Conservation (phyloP, 2,113 vertebrate genomes). For the Crotalus tigris region DNA sequence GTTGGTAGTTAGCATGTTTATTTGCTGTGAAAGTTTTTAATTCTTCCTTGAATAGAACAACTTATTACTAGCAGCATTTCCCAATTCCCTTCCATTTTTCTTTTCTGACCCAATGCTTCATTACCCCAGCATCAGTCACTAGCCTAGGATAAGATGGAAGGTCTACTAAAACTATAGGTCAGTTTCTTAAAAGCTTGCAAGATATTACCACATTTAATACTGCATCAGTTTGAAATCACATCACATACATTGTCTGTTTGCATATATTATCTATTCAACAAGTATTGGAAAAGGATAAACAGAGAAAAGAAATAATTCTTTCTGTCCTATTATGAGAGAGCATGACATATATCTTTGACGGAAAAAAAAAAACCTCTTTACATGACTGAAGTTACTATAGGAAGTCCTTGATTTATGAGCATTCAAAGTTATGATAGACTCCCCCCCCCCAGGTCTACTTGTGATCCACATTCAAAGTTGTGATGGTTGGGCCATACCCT, state of each 20-base stretch:
- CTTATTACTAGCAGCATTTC: not conserved
- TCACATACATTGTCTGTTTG: not conserved
- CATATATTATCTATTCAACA: not conserved
- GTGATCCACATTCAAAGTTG: no score
- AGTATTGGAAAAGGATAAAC: not conserved
- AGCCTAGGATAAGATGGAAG: not conserved
- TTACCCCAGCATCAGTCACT: not conserved
- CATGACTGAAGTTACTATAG: not conserved
- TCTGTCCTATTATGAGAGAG: not conserved
- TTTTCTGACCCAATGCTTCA: not conserved
- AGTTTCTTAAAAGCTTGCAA: not conserved
- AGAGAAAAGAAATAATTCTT: not conserved
- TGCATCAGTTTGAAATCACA: not conserved
- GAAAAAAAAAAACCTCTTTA: not conserved
- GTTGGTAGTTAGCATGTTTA: not conserved
- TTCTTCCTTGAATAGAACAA: not conserved
- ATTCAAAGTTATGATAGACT: no score
- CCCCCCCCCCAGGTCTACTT: no score
- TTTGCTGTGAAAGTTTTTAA: not conserved
- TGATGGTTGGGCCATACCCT: no score
- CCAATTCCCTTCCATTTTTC: not conserved
- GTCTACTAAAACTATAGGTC: not conserved
- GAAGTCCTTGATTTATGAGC: no score
- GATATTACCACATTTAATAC: not conserved
- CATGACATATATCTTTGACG: not conserved